Conservation (phyloP, 2,888 invertebrate species). For the Bursaphelenchus okinawaensis region DNA sequence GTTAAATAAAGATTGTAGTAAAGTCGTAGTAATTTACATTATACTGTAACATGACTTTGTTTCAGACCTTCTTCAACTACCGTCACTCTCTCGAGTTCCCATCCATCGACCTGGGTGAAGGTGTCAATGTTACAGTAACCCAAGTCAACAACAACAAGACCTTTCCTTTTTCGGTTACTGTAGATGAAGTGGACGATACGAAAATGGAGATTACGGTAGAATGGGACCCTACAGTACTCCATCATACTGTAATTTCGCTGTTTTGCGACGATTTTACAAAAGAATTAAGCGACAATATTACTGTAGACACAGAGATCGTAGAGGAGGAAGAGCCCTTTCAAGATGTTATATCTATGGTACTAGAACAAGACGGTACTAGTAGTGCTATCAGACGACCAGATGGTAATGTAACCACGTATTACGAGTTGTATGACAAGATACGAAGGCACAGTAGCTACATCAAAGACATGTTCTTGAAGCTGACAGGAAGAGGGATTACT, state of each 20-base stretch:
- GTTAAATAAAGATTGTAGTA: too few species aligned
- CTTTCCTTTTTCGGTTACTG: slow-evolving; percentile 46
- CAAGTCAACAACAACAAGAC: slow-evolving; percentile 44
- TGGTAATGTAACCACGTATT: slow-evolving; percentile 2
- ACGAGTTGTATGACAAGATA: neutral
- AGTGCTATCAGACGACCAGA: neutral
- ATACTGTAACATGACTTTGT: too few species aligned
- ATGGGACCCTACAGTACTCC: slow-evolving; percentile 24
- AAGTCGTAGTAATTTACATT: too few species aligned
- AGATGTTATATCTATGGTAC: neutral
- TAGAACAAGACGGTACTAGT: neutral
- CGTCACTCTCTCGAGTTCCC: slow-evolving; percentile 50
- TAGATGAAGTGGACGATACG: slow-evolving; percentile 40
- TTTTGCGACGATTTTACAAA: slow-evolving; percentile 21
- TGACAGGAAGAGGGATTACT: neutral
- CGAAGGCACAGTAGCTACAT: neutral
- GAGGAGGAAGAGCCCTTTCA: slow-evolving; percentile 3
- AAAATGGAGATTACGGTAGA: slow-evolving; percentile 36
- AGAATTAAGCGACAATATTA: neutral
- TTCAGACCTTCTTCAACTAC: slow-evolving; percentile 36
- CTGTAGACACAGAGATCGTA: neutral
- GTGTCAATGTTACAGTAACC: slow-evolving; percentile 25
- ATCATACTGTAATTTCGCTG: slow-evolving; percentile 24
- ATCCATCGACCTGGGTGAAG: slow-evolving; percentile 26
- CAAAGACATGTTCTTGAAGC: neutral